Conservation (phyloP, 2,888 invertebrate species). For the Phyllotreta striolata region DNA sequence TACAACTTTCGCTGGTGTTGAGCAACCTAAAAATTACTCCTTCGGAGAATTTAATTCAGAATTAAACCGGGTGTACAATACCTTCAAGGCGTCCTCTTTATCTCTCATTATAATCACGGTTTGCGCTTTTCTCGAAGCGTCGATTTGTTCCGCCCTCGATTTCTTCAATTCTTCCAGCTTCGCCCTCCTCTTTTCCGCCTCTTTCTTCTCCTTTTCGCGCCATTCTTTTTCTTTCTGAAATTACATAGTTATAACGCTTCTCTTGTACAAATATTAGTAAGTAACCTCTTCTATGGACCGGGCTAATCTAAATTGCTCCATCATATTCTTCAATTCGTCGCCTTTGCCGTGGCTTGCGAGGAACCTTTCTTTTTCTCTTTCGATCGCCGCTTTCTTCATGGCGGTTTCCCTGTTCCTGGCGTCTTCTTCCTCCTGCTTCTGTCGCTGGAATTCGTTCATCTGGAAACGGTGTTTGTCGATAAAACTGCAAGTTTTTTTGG, state of each 20-base stretch:
- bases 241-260: neutral
- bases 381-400: constrained; percentile 67
- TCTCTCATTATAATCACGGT: constrained; percentile 74
- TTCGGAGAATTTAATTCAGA: neutral
- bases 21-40: constrained; percentile 59
- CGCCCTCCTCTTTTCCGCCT: constrained; percentile 66
- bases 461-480: neutral
- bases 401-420: constrained; percentile 65
- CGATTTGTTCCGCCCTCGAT: constrained; percentile 63
- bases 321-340: constrained; percentile 62
- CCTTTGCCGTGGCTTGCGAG: constrained; percentile 65
- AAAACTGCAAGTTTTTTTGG: constrained; percentile 12
- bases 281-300: constrained; percentile 65
- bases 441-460: constrained; percentile 69
- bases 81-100: constrained; percentile 56
- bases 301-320: constrained; percentile 64
- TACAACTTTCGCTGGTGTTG: constrained; percentile 62
- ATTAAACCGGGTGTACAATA: constrained; percentile 29
- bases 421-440: constrained; percentile 70
- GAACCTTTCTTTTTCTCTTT: constrained; percentile 66
- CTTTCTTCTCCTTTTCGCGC: constrained; percentile 70
- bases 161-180: constrained; percentile 62
- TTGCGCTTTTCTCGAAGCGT: constrained; percentile 67
- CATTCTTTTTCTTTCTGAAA: constrained; percentile 73
- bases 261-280: neutral